Base-by-base conservation (phyloP, 1,140 invertebrate species). In the Daktulosphaira vitifoliae region DNA sequence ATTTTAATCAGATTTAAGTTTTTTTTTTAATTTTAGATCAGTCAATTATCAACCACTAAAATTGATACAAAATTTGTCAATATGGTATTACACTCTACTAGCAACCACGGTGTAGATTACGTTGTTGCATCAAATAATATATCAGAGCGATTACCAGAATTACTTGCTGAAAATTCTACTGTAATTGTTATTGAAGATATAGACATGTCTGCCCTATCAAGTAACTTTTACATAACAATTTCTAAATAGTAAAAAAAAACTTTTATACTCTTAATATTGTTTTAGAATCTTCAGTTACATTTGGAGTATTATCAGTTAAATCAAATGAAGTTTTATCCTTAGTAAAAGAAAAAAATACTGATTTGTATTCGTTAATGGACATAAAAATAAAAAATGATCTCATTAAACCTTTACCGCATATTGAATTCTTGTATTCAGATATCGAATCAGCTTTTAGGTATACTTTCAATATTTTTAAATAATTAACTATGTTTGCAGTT, bases 21-120 rank as follows among this genome's bases (percentile, higher is more conserved):
- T n/a, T 23, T 25, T 8, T 48, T 9, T 33, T 48, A n/a, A 22
- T 46, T 62, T 8, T 29, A 62, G 56, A 13, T 48, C 4, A 62
- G 56, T 48, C 42, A 29, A 15, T 3, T 48, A 22, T 62, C 56
- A 15, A 33, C 39, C 23, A 62, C 42, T 1, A 4, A 2, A 5
- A 46, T 62, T 4, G 56, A 62, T 48, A 16, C 42, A 22, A 62
- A 62, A 37, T 62, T 62, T 16, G 44, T 62, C 44, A n/a, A 48
- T 15, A 22, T 5, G 56, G 11, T 62, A n/a, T 29, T n/a, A 15
- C 13, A 22, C 15, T 33, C 44, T 7, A 62, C 56, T 9, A 7
- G 15, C 15, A 48, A 62, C 29, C 18, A 33, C 5, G 56, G 56
- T 20, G 9, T 62, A 2, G 56, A 62, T 22, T 62, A 22, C 20